Conservation (phyloP, 2,888 invertebrate species). For the Siphlonurus alternatus region DNA sequence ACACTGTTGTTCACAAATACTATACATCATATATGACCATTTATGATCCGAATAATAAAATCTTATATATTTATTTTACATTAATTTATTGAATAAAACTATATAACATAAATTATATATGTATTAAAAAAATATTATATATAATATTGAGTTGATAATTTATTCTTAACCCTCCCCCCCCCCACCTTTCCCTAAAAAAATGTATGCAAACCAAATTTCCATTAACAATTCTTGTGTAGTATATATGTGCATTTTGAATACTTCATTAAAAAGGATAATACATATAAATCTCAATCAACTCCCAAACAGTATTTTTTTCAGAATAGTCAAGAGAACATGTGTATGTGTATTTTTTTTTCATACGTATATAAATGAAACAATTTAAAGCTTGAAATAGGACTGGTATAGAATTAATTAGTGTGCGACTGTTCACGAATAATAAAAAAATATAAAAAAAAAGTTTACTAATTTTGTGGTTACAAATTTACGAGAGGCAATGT, state of each 20-base stretch:
- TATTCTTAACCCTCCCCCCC: too few relatives aligned
- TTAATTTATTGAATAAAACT: too few relatives aligned
- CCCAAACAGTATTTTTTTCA: neutral
- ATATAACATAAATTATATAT: too few relatives aligned
- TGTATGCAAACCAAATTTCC: too few relatives aligned
- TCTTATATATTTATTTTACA: too few relatives aligned
- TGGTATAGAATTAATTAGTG: neutral
- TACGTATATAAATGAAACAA: neutral
- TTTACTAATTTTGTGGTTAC: neutral
- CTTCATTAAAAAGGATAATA: neutral
- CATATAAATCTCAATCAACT: neutral
- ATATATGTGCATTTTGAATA: neutral
- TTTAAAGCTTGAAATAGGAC: neutral
- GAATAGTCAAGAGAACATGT: neutral
- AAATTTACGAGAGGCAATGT: neutral
- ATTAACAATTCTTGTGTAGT: too few relatives aligned
- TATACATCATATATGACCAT: too few relatives aligned
- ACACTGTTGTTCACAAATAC: too few relatives aligned
- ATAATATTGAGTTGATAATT: too few relatives aligned
- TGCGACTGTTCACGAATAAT: neutral
- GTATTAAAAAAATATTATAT: too few relatives aligned
- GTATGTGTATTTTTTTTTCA: neutral
- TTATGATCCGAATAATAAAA: too few relatives aligned
- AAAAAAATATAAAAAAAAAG: neutral
- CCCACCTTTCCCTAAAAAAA: too few relatives aligned